These are phyloP conservation scores for Drosophila nigromelanica DNA, from an alignment of 1,140 invertebrate species.

Conservation along the genomic window DNA sequence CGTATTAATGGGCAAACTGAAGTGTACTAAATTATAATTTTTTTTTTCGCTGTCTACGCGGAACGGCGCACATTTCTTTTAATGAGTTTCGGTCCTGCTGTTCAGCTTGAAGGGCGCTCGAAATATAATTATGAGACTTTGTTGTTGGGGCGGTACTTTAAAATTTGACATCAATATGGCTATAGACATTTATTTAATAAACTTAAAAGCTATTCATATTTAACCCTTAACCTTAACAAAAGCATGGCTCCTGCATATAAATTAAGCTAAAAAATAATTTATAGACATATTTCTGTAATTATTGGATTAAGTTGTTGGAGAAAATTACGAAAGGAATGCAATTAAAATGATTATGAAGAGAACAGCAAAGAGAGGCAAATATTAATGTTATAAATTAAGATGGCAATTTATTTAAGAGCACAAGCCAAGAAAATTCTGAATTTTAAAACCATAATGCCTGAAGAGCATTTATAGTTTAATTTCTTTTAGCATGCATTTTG, in stretches of 20 bases:
- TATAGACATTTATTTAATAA: slow-evolving; percentile 61
- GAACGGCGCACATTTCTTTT: slow-evolving; percentile 54
- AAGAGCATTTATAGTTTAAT: too few species aligned
- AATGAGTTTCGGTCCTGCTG: slow-evolving; percentile 65
- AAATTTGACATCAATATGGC: slow-evolving; percentile 30
- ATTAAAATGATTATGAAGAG: neutral
- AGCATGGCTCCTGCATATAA: too few species aligned
- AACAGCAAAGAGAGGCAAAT: neutral
- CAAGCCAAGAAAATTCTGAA: neutral
- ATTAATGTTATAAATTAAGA: neutral
- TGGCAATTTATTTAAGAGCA: neutral
- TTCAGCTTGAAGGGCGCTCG: slow-evolving; percentile 58
- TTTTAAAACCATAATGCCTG: too few species aligned
- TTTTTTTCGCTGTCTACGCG: slow-evolving; percentile 17
- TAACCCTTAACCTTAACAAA: neutral
- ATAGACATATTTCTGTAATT: neutral
- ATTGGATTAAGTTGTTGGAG: neutral
- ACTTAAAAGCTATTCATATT: slow-evolving; percentile 31
- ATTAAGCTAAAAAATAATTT: neutral
- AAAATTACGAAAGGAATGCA: neutral
- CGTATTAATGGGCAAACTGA: slow-evolving; percentile 64
- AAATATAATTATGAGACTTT: slow-evolving; percentile 73
- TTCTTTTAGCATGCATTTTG: too few species aligned
- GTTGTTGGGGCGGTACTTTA: slow-evolving; percentile 10
- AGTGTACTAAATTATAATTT: slow-evolving; percentile 72